These are phyloP conservation scores for Blastomussa wellsi DNA, from an alignment of 92 coral and sea anemone genomes.

Conservation along the genomic window DNA sequence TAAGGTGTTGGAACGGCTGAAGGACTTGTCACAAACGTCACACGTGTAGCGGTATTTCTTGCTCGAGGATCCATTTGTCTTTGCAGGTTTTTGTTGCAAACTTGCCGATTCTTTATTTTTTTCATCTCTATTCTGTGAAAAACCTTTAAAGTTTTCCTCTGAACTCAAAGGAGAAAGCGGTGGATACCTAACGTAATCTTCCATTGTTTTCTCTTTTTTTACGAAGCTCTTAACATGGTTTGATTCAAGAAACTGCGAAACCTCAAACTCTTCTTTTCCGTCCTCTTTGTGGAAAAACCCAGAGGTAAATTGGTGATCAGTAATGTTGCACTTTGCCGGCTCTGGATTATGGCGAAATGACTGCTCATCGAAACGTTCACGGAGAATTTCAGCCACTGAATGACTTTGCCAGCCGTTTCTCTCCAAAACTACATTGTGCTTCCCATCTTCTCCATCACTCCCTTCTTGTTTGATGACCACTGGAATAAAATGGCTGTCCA, in stretches of 20 bases:
- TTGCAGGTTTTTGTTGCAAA: not conserved
- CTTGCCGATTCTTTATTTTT: conserved; percentile 2
- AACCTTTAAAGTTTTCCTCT: not conserved
- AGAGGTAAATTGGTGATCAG: not conserved
- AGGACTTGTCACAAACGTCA: conserved; percentile 77
- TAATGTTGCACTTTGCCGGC: not conserved
- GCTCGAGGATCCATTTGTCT: conserved; percentile 18
- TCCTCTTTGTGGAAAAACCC: not conserved
- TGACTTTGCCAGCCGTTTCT: conserved; percentile 17
- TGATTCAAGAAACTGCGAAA: not conserved
- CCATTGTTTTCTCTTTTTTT: not conserved
- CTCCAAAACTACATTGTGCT: not conserved
- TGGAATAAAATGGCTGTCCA: not conserved
- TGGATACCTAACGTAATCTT: not conserved
- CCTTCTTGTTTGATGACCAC: not conserved
- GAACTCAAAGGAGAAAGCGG: not conserved
- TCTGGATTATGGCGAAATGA: not conserved
- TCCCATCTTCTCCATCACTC: not conserved
- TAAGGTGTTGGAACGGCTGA: conserved; percentile 84
- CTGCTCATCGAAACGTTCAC: not conserved
- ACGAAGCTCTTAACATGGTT: not conserved
- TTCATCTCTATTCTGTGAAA: not conserved
- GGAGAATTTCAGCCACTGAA: not conserved
- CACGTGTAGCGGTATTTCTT: conserved; percentile 76
- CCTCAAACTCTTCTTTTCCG: not conserved